phyloP scores from a whole-genome alignment of 2,888 invertebrate species.

The Tridacna crocea region DNA sequence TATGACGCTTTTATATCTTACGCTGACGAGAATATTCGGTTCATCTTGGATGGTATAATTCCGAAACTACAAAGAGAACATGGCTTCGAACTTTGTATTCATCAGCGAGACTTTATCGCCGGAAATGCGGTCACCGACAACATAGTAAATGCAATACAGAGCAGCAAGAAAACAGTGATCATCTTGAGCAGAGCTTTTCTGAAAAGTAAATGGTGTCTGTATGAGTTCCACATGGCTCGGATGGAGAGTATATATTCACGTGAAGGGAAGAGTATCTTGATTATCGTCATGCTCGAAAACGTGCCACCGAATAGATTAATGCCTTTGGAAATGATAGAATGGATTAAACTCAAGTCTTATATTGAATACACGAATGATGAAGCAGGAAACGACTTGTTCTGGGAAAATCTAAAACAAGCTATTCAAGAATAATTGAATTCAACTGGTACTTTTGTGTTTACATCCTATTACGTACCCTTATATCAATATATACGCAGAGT shows the following conservation, averaged over 20 bases:
- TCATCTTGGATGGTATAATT: constrained; percentile 26
- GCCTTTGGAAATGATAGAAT: constrained; percentile 24
- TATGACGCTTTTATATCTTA: constrained; percentile 54
- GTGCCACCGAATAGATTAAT: background rate
- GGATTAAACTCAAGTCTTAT: constrained; percentile 8
- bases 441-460: too few relatives aligned
- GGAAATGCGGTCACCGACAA: constrained; percentile 64
- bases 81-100: constrained; percentile 62
- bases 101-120: constrained; percentile 66
- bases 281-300: constrained; percentile 7
- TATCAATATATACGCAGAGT: too few relatives aligned
- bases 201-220: constrained; percentile 66
- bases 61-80: constrained; percentile 22
- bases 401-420: constrained; percentile 6
- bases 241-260: constrained; percentile 61
- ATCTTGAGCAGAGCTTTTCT: constrained; percentile 63
- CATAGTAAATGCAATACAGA: constrained; percentile 63
- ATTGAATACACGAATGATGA: constrained; percentile 10
- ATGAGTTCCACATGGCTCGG: constrained; percentile 68
- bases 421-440: background rate
- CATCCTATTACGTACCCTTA: too few relatives aligned
- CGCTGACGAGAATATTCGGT: constrained; percentile 39
- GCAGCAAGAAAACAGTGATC: constrained; percentile 65
- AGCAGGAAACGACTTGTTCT: constrained; percentile 6
- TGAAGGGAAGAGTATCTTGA: background rate